phyloP scores from a whole-genome alignment of 2,113 vertebrate species.

The Oryzias celebensis region DNA sequence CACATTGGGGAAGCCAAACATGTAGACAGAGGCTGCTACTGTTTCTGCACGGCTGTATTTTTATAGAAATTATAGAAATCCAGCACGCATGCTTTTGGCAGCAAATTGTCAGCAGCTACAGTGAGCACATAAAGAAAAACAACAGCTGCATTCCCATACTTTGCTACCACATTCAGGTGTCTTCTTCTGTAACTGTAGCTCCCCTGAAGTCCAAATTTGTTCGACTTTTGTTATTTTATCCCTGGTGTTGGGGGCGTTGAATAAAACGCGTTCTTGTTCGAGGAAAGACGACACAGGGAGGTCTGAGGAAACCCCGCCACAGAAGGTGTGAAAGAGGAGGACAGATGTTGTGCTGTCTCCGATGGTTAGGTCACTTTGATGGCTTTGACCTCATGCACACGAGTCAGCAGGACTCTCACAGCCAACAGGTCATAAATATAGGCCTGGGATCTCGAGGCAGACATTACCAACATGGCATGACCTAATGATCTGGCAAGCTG shows the following conservation, averaged over 20 bases:
- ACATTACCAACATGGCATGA: slow-evolving; percentile 76
- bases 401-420: slow-evolving; percentile 65
- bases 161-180: slow-evolving; percentile 12
- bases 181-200: background rate
- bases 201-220: slow-evolving; percentile 32
- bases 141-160: slow-evolving; percentile 9
- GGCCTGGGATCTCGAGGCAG: slow-evolving; percentile 66
- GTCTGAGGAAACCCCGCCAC: slow-evolving; percentile 60
- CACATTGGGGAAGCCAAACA: slow-evolving; percentile 3
- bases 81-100: slow-evolving; percentile 35
- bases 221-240: slow-evolving; percentile 60
- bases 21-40: slow-evolving; percentile 1
- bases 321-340: slow-evolving; percentile 75
- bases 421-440: slow-evolving; percentile 76
- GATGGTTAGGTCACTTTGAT: slow-evolving; percentile 73
- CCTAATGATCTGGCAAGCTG: slow-evolving; percentile 72
- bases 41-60: slow-evolving; percentile 25
- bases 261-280: slow-evolving; percentile 57
- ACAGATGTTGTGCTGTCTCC: slow-evolving; percentile 73
- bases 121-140: slow-evolving; percentile 19
- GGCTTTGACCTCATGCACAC: slow-evolving; percentile 71
- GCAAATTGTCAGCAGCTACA: slow-evolving; percentile 30
- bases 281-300: slow-evolving; percentile 55
- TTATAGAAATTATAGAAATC: slow-evolving; percentile 19
- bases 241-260: slow-evolving; percentile 32